Conservation (phyloP, 2,888 invertebrate genomes). For the Coleophora deauratella region DNA sequence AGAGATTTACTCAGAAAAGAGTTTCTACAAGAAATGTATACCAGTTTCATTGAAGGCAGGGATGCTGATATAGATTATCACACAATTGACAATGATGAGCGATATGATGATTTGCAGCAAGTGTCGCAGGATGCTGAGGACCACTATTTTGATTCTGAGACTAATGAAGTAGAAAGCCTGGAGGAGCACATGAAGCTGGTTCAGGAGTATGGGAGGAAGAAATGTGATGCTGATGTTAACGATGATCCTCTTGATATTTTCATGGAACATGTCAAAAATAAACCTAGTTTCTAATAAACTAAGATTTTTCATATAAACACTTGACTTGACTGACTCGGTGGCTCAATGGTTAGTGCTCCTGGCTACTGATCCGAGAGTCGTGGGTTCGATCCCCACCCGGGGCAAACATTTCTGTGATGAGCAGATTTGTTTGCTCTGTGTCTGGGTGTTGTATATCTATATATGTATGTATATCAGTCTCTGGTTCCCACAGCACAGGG, state of each 20-base stretch:
- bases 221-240: slow-evolving; percentile 21
- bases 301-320: too few relatives aligned
- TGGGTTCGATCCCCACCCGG: too few relatives aligned
- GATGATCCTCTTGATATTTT: slow-evolving; percentile 83
- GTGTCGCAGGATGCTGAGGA: slow-evolving; percentile 87
- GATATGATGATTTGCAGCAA: slow-evolving; percentile 83
- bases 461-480: too few relatives aligned
- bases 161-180: slow-evolving; percentile 72
- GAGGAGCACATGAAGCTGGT: slow-evolving; percentile 56
- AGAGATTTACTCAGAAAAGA: slow-evolving; percentile 82
- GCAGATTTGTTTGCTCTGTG: too few relatives aligned
- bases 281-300: slow-evolving; percentile 35
- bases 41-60: slow-evolving; percentile 86
- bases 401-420: too few relatives aligned
- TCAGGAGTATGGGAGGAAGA: slow-evolving; percentile 43
- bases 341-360: too few relatives aligned
- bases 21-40: slow-evolving; percentile 89
- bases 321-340: too few relatives aligned
- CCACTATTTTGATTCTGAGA: slow-evolving; percentile 91
- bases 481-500: too few relatives aligned
- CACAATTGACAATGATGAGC: slow-evolving; percentile 85
- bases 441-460: too few relatives aligned
- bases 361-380: too few relatives aligned
- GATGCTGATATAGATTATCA: slow-evolving; percentile 89
- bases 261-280: slow-evolving; percentile 75